Evolutionary conservation across 2,797 vertebrate species (phyloP).

Genomic region (Cirrhinus molitorella): DNA sequence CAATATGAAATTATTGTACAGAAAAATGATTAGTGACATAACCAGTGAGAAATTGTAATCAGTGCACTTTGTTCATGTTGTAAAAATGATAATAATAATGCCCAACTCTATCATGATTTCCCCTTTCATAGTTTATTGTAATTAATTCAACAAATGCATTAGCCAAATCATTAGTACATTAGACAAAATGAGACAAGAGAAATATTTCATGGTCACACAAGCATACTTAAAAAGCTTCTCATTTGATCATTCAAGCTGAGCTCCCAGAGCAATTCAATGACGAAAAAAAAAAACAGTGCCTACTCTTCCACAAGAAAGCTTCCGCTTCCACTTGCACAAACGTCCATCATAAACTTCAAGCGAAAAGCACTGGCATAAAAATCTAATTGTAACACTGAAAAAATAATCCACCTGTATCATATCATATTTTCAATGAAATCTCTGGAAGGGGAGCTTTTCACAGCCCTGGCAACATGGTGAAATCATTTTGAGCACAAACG

Average conservation of each 20-base stretch:
- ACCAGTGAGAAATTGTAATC: not conserved
- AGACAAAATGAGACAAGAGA: not conserved
- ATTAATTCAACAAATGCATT: conserved; percentile 10
- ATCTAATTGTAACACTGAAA: conserved; percentile 38
- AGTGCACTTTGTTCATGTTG: not conserved
- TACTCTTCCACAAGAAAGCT: conserved; percentile 10
- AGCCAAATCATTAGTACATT: conserved; percentile 11
- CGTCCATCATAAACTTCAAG: conserved; percentile 15
- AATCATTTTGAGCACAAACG: conserved; percentile 23
- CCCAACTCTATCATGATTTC: not conserved
- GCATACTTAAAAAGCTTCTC: conserved; percentile 10
- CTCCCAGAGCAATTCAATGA: not conserved
- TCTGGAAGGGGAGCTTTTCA: not conserved
- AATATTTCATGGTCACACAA: conserved; percentile 29
- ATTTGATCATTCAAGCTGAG: conserved; percentile 28
- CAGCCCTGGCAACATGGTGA: conserved; percentile 17
- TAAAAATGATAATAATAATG: not conserved
- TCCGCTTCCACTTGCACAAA: conserved; percentile 14
- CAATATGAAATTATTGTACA: not conserved
- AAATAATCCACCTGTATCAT: conserved; percentile 36
- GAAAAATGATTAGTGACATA: not conserved
- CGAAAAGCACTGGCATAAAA: conserved; percentile 11
- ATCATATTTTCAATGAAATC: conserved; percentile 32
- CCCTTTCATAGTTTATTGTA: not conserved
- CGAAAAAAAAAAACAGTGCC: conserved; percentile 25